Evolutionary conservation across 2,797 vertebrate genomes (phyloP), one percentile per base, ranked within the genome.

Genomic region (Poeciliopsis turneri): DNA sequence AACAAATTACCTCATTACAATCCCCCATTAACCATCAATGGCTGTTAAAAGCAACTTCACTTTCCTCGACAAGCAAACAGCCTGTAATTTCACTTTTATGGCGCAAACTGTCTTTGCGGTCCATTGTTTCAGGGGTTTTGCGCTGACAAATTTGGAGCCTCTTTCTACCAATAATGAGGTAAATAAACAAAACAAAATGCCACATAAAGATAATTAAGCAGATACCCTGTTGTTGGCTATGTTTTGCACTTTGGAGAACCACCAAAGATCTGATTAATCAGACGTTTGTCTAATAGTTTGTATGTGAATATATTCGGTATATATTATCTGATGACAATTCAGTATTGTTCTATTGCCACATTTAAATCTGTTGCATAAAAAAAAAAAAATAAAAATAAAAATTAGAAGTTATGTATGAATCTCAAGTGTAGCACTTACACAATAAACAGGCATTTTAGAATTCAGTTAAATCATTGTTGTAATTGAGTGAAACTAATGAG

Each of bases 41-140:
- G 47, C 33, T 36, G 11, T 16, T n/a, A 2, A 68, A 49, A 71
- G 25, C 39, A 57, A 5, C 39, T 46, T 45, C 20, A 20, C 23
- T 77, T 80, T 76, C 7, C 66, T 39, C 68, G 33, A 43, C 12
- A 70, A 30, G 25, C 53, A 77, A 72, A 55, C 2, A 11, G 55
- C 41, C 23, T n/a, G 53, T 39, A 61, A 71, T 76, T 77, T 51
- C 36, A 80, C 57, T 53, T 68, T 43, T n/a, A 72, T 61, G 55
- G 51, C 10, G 13, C 41, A 43, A 61, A 43, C 41, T 46, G 43
- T 59, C 36, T 36, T 70, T 45, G 3, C 25, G 45, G 12, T 79
- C 25, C 7, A 75, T 25, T 81, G 20, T 47, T 61, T 76, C 78
- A 46, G 51, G 18, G 18, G 70, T 82, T 83, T 78, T 25, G 39